Conservation (phyloP, 35 echinoderm and acorn worm genomes). For the Apostichopus californicus region DNA sequence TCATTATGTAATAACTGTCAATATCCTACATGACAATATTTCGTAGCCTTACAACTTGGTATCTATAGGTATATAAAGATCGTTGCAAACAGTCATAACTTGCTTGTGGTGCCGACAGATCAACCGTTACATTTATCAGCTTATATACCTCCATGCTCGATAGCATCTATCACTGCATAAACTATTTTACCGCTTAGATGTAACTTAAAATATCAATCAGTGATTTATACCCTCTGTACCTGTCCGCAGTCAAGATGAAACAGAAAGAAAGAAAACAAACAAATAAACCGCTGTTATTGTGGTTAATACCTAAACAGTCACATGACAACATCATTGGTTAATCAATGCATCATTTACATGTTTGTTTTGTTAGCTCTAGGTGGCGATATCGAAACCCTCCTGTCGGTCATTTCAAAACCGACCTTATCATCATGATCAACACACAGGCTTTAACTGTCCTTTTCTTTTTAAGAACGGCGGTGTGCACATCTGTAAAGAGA, state of each 20-base stretch:
- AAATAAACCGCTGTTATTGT: background rate
- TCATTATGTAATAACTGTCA: too few species aligned
- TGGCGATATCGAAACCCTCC: background rate
- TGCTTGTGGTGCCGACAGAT: background rate
- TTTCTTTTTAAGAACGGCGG: too few species aligned
- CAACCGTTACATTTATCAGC: background rate
- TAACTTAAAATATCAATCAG: background rate
- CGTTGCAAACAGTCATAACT: too few species aligned
- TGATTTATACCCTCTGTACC: background rate
- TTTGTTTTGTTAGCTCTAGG: conserved; percentile 3
- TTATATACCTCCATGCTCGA: background rate
- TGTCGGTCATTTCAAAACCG: conserved; percentile 22
- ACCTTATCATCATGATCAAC: conserved; percentile 2
- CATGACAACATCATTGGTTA: too few species aligned
- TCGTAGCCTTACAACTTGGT: too few species aligned
- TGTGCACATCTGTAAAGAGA: too few species aligned
- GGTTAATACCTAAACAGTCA: too few species aligned
- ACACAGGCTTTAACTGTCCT: too few species aligned
- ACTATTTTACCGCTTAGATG: background rate
- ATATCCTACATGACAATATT: too few species aligned
- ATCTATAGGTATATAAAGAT: too few species aligned
- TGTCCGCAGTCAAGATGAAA: background rate
- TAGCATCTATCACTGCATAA: background rate
- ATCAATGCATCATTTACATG: background rate
- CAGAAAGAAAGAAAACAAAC: background rate